Evolutionary conservation across 2,797 vertebrate species (phyloP).

Genomic region (Gastrophryne carolinensis): DNA sequence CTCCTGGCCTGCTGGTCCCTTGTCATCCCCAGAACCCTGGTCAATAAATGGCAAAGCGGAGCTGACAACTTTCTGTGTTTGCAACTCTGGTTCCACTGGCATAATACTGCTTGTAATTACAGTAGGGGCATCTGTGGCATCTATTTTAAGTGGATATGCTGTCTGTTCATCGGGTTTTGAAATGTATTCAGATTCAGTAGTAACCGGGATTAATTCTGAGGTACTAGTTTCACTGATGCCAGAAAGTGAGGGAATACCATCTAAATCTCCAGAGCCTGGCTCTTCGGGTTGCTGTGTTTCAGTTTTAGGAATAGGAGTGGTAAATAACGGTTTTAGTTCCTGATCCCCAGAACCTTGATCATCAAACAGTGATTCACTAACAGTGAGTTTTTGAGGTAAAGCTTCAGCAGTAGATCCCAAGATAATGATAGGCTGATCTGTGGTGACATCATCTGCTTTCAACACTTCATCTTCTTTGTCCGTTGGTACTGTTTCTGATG

Average conservation of each 20-base stretch:
- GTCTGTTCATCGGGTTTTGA: background rate
- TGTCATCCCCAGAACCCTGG: constrained; percentile 22
- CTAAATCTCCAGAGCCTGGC: background rate
- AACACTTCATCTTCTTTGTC: background rate
- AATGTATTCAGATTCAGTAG: background rate
- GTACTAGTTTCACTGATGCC: too few species aligned
- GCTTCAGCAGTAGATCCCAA: background rate
- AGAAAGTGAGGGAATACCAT: background rate
- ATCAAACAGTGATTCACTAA: background rate
- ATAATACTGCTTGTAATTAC: background rate
- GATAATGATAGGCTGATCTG: background rate
- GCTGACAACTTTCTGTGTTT: background rate
- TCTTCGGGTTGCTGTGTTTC: too few species aligned
- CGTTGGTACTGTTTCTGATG: background rate
- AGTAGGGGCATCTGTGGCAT: background rate
- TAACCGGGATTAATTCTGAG: too few species aligned
- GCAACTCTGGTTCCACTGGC: background rate
- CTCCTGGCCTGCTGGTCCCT: background rate
- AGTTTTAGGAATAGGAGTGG: too few species aligned
- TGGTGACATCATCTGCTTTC: background rate
- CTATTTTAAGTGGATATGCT: too few species aligned
- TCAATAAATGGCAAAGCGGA: constrained; percentile 33
- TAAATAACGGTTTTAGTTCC: too few species aligned
- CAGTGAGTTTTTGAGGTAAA: background rate
- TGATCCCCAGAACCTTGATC: constrained; percentile 2